Percentiles rank a stretch among this genome's conserved stretches.
Evolutionary conservation across 2,113 vertebrate genomes (phyloP).

Genomic region (Tinamus guttatus): DNA sequence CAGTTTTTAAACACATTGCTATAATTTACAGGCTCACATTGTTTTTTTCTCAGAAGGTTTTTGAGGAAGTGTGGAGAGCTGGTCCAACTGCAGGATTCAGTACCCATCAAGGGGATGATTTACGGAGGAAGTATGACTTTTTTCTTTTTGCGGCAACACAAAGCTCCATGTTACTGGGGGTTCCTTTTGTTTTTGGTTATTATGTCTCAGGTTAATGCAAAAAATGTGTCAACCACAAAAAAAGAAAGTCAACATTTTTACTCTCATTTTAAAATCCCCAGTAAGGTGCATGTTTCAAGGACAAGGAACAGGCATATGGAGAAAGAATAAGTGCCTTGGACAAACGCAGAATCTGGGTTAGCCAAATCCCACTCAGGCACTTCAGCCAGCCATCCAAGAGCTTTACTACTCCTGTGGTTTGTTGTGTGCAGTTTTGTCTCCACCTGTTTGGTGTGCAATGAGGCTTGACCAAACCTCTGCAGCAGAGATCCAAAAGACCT

Average conservation of each 20-base stretch:
- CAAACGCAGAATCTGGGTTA: not conserved
- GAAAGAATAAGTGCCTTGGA: not conserved
- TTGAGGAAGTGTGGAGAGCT: not conserved
- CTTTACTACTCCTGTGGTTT: accelerated
- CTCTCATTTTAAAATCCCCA: not conserved
- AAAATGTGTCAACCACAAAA: not conserved
- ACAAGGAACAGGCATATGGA: not conserved
- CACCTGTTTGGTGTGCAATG: not conserved
- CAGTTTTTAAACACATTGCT: accelerated
- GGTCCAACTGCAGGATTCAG: not conserved
- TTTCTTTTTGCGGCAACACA: not conserved
- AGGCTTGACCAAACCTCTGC: not conserved
- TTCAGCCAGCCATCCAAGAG: not conserved
- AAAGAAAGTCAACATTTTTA: not conserved
- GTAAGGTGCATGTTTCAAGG: not conserved
- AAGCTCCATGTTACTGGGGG: not conserved
- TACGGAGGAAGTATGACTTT: not conserved
- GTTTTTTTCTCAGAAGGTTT: not conserved
- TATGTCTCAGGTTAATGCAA: not conserved
- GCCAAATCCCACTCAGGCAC: not conserved
- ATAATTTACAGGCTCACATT: not conserved
- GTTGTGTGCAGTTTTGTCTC: not conserved
- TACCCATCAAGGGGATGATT: not conserved
- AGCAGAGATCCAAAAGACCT: not conserved
- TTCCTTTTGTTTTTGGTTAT: not conserved